Evolutionary conservation across 2,888 invertebrate genomes (phyloP), one percentile per base, ranked within the genome.

Genomic region (Orchestes rusci): DNA sequence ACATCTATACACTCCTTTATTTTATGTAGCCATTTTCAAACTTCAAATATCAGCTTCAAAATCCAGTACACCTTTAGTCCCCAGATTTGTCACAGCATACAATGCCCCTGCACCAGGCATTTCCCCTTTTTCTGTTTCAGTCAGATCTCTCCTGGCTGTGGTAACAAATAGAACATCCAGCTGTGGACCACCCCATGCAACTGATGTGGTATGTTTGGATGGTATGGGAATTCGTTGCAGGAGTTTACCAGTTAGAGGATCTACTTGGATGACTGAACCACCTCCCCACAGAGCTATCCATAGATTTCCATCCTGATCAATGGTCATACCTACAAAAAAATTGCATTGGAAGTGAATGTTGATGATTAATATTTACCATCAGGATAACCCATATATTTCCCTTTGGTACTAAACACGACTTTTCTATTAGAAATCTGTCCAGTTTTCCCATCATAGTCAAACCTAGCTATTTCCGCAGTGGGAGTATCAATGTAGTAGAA

Each of bases 401-500:
- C 44, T 27, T 54, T 53, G 15, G 60, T 34, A 52, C 60, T 59
- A 38, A 63, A 63, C 32, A 53, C 58, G 1, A 60, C 53, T 40
- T 51, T 53, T 17, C 52, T 57, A 42, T 63, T 63, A 3, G 51
- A 51, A 37, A 81, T 74, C 16, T 53, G 58, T 27, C 76, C 80
- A 17, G 66, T 69, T 1, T 66, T 66, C 0, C 75, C 56, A 53
- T 85, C 73, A 56, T 74, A 88, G 60, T 87, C 81, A 57, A 80
- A 88, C 4, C 76, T 79, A 46, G 73, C 79, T 3, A 88, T 70
- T 52, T 77, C 74, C 23, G 71, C 65, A 0, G 80, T 79, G 0
- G 76, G 72, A 0, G 84, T 77, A 66, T 89, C 89, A 28, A 85
- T 84, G 65, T 82, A 88, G 65, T 82, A 89, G 73, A 88, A 80